phyloP scores from a whole-genome alignment of 92 coral and sea anemone species.

The Phenganax subtilis region DNA sequence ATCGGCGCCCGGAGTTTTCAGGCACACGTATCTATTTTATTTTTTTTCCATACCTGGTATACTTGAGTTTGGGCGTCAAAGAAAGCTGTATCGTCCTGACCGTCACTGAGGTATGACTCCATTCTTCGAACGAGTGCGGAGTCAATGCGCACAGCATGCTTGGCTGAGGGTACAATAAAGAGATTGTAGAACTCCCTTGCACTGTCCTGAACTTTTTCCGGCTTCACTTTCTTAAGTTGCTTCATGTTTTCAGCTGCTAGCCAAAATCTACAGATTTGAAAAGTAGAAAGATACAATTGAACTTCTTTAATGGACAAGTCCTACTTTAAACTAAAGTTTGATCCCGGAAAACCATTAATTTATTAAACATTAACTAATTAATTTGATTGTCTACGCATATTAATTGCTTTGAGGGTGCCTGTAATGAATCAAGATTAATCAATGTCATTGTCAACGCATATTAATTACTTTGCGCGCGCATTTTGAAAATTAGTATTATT shows the following conservation, averaged over 20 bases:
- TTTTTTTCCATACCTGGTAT: not conserved
- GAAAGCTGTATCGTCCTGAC: conserved; percentile 62
- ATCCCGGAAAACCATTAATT: no score
- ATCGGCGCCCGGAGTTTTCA: no score
- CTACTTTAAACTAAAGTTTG: no score
- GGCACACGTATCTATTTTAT: no score
- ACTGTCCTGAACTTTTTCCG: conserved; percentile 69
- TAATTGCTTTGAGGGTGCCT: no score
- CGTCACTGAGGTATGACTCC: conserved; percentile 76
- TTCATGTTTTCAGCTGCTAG: conserved; percentile 80
- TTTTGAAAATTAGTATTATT: no score
- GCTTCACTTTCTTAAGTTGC: conserved; percentile 65
- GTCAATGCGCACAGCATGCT: conserved; percentile 85
- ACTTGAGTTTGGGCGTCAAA: conserved; percentile 86
- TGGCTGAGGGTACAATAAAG: conserved; percentile 84
- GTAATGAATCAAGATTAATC: no score
- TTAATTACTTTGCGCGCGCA: no score
- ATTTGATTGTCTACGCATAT: no score
- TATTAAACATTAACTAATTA: no score
- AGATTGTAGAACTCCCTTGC: conserved; percentile 90
- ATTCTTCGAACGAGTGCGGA: conserved; percentile 78
- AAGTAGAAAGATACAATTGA: not conserved
- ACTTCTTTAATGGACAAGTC: no score
- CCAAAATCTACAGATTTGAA: conserved; percentile 71
- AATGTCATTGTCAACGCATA: no score